A percentile compares a stretch with the other conserved stretches of the same genome.
Evolutionary conservation across 1,140 invertebrate species (phyloP).

Genomic region (Schlechtendalia chinensis): DNA sequence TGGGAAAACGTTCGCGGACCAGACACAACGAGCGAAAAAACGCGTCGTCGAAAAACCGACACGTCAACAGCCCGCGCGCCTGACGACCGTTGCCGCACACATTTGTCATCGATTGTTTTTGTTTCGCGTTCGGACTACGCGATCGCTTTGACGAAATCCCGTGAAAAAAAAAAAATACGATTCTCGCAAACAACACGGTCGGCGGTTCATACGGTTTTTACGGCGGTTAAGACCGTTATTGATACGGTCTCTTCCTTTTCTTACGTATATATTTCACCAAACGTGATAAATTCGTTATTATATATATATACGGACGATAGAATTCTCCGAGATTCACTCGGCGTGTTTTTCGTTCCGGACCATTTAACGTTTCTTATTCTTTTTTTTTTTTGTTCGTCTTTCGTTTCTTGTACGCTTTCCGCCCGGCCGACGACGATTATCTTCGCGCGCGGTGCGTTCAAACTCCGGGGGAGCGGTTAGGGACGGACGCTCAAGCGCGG

Average conservation of each 20-base stretch:
- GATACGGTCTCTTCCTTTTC: not conserved
- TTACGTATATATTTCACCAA: not conserved
- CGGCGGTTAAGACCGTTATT: not conserved
- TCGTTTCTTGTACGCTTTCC: not conserved
- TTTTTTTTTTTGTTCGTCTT: not conserved
- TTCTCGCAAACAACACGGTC: no score
- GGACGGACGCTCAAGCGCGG: no score
- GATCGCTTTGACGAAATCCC: no score
- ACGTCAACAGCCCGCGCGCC: no score
- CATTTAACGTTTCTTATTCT: constrained; percentile 43
- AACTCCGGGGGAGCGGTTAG: constrained; percentile 1
- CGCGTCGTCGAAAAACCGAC: no score
- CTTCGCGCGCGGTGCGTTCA: constrained; percentile 46
- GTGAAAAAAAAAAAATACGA: no score
- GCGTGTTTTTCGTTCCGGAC: constrained; percentile 44
- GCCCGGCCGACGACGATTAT: constrained; percentile 33
- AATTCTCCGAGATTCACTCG: constrained; percentile 44
- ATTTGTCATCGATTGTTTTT: no score
- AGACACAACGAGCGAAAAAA: no score
- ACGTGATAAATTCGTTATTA: constrained; percentile 43
- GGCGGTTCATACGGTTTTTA: no score
- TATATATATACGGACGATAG: not conserved
- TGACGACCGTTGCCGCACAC: no score
- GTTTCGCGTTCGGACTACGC: no score
- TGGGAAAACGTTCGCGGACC: no score